These are phyloP conservation scores for Phoeniculus purpureus DNA, from an alignment of 2,797 vertebrate genomes.

Conservation along the genomic window DNA sequence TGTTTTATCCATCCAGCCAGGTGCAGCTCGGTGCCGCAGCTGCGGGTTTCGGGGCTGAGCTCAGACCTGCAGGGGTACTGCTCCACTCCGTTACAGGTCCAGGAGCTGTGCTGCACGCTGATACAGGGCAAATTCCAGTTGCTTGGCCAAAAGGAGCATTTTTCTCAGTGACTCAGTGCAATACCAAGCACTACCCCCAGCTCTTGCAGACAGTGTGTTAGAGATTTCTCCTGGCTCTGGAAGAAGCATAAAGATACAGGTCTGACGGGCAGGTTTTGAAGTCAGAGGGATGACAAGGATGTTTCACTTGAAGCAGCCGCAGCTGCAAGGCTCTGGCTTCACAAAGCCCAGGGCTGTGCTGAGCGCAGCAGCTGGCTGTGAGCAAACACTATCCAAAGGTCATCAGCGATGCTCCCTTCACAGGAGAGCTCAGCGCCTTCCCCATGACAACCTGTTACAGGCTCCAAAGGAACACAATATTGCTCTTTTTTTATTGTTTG, in stretches of 20 bases:
- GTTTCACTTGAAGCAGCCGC: background rate
- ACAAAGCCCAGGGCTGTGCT: background rate
- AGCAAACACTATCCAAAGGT: background rate
- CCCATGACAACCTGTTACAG: constrained; percentile 46
- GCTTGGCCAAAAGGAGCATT: background rate
- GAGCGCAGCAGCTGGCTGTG: background rate
- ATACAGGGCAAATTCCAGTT: background rate
- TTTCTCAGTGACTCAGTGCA: background rate
- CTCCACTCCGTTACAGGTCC: background rate
- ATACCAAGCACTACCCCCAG: background rate
- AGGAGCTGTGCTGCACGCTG: background rate
- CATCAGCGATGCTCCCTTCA: background rate
- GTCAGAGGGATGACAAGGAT: background rate
- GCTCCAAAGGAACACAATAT: background rate
- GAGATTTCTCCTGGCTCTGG: background rate
- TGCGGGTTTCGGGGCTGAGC: accelerated
- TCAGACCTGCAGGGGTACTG: background rate
- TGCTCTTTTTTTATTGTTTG: constrained; percentile 34
- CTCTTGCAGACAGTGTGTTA: accelerated
- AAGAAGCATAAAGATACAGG: background rate
- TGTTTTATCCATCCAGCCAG: background rate
- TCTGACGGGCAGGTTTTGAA: background rate
- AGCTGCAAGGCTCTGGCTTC: background rate
- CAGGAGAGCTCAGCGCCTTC: constrained; percentile 32
- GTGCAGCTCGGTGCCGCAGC: accelerated